Evolutionary conservation across 2,113 vertebrate species (phyloP).

Genomic region (Cyprinus carpio): DNA sequence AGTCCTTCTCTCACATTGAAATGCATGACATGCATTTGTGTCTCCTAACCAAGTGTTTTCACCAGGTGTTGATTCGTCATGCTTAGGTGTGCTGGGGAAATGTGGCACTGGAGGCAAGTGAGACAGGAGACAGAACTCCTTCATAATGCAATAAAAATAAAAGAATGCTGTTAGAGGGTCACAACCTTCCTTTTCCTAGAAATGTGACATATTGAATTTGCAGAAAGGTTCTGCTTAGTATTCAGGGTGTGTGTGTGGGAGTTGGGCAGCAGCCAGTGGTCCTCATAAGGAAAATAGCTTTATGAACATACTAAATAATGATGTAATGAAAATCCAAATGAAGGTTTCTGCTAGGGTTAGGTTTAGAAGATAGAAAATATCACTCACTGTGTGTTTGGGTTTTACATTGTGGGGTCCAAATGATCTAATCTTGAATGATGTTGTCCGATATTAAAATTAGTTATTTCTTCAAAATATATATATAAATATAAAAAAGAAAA

Average conservation of each 20-base stretch:
- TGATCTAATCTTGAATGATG: not conserved
- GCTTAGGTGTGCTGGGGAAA: not conserved
- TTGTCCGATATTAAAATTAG: too few relatives aligned
- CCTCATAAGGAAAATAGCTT: not conserved
- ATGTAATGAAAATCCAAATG: not conserved
- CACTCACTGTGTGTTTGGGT: not conserved
- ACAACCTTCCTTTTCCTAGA: constrained; percentile 2
- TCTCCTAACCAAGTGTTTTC: constrained; percentile 15
- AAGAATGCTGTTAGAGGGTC: not conserved
- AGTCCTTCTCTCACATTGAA: constrained; percentile 5
- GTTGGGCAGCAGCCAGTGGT: not conserved
- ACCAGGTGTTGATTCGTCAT: constrained; percentile 4
- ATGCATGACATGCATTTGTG: not conserved
- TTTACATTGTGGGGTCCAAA: not conserved
- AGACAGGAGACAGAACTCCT: not conserved
- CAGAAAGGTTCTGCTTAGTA: constrained; percentile 6
- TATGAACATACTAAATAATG: too few relatives aligned
- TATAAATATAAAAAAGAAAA: too few relatives aligned
- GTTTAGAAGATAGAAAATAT: not conserved
- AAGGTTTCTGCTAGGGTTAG: not conserved
- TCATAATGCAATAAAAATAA: constrained; percentile 22
- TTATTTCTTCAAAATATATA: too few relatives aligned
- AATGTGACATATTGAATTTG: not conserved
- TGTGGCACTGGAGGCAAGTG: not conserved
- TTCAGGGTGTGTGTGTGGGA: not conserved